Evolutionary conservation across 53 echinoderm and acorn worm genomes (phyloP).

Genomic region (Arbacia lixula): DNA sequence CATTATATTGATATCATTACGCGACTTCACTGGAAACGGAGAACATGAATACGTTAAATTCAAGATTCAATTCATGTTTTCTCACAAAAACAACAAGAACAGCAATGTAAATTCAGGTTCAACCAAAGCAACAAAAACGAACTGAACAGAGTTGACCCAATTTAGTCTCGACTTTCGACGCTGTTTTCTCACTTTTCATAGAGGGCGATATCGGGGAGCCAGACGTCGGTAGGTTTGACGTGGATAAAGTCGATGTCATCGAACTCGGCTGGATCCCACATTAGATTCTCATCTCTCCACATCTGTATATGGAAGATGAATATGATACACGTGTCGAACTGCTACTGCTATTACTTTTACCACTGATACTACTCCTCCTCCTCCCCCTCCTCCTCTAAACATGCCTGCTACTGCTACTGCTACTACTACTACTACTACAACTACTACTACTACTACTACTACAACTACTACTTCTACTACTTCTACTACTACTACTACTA

Average conservation of each 20-base stretch:
- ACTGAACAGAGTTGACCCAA: no score
- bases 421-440: constrained; percentile 1
- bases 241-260: neutral
- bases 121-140: neutral
- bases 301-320: neutral
- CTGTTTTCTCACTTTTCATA: constrained; percentile 48
- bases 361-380: neutral
- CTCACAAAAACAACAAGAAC: neutral
- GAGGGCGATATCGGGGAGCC: constrained; percentile 43
- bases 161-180: no score
- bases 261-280: constrained; percentile 38
- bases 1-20: no score
- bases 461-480: neutral
- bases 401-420: neutral
- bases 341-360: neutral
- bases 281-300: constrained; percentile 44
- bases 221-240: constrained; percentile 3
- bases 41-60: no score
- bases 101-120: neutral
- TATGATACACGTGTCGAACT: neutral
- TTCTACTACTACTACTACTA: neutral
- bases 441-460: neutral
- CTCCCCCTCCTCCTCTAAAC: neutral
- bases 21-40: no score
- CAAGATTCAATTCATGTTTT: no score